Evolutionary conservation across 2,797 vertebrate genomes (phyloP).

Genomic region (Chaetophractus vellerosus): DNA sequence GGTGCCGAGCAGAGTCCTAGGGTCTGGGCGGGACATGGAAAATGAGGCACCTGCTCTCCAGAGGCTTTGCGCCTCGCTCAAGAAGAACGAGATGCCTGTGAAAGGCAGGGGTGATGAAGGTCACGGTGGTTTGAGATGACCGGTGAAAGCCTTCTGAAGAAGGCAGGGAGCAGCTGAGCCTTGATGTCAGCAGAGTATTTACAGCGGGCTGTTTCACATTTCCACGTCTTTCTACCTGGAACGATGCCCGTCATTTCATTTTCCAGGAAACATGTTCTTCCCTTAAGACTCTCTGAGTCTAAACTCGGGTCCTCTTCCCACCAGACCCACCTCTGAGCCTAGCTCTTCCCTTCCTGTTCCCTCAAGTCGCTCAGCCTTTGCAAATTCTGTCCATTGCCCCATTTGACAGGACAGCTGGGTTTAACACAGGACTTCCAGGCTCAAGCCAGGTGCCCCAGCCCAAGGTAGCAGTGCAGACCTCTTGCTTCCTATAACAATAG

Average conservation of each 20-base stretch:
- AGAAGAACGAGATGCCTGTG: background rate
- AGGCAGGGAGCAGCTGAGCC: background rate
- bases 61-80: accelerated
- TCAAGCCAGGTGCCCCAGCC: background rate
- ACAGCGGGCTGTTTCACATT: background rate
- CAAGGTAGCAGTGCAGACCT: background rate
- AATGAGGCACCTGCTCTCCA: background rate
- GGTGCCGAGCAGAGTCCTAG: accelerated
- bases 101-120: accelerated
- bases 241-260: background rate
- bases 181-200: background rate
- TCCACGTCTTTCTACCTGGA: background rate
- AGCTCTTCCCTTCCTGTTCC: background rate
- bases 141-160: background rate
- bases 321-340: background rate
- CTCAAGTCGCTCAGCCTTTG: background rate
- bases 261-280: background rate
- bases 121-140: background rate
- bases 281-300: background rate
- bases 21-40: accelerated
- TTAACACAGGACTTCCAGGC: background rate
- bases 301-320: background rate
- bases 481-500: background rate
- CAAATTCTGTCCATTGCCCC: background rate
- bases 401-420: background rate